Evolutionary conservation across 2,113 vertebrate species (phyloP).

Genomic region (Malaclemys terrapin): DNA sequence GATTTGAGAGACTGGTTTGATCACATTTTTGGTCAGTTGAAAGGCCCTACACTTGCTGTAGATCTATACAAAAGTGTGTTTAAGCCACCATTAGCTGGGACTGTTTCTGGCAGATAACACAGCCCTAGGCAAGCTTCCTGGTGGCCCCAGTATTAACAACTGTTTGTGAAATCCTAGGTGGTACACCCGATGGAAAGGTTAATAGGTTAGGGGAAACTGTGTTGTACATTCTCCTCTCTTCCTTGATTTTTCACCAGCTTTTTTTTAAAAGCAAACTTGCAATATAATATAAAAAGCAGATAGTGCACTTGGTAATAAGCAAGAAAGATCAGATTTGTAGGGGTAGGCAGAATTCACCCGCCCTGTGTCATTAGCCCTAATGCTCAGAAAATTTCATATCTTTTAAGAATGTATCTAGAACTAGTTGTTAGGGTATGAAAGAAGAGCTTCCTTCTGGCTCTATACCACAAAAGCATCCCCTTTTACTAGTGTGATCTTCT

Average conservation of each 20-base stretch:
- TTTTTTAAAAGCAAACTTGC: neutral
- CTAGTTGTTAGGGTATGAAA: neutral
- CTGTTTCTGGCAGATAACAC: neutral
- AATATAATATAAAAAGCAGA: neutral
- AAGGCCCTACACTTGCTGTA: neutral
- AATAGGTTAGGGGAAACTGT: neutral
- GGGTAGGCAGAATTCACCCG: neutral
- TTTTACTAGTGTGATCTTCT: neutral
- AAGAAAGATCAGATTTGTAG: neutral
- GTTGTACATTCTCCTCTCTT: neutral
- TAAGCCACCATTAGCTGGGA: neutral
- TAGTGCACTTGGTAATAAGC: neutral
- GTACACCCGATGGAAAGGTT: neutral
- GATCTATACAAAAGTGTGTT: neutral
- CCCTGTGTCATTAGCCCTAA: neutral
- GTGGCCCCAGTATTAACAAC: neutral
- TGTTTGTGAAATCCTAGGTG: neutral
- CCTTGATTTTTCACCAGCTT: neutral
- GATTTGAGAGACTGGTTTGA: neutral
- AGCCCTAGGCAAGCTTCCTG: neutral
- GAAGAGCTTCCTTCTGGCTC: neutral
- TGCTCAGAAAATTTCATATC: neutral
- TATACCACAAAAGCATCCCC: fast-evolving
- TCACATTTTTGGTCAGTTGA: neutral
- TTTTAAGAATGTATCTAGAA: neutral